Percentiles rank a stretch among this genome's conserved stretches.
Evolutionary conservation across 2,113 vertebrate genomes (phyloP).

Genomic region (Perognathus longimembris): DNA sequence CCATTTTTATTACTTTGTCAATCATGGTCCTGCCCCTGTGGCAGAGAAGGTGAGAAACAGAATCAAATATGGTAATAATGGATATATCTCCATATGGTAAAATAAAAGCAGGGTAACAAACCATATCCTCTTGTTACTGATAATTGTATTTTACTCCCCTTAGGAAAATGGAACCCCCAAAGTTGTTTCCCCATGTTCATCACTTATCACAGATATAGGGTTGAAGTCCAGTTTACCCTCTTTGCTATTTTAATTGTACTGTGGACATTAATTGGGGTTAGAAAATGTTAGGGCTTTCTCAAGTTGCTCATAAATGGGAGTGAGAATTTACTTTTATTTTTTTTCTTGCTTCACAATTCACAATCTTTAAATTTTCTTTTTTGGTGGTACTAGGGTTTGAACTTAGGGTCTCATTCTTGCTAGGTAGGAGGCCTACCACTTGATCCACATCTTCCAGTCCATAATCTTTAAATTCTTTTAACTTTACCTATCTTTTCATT

Average conservation of each 20-base stretch:
- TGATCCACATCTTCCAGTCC: background rate
- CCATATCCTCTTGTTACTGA: background rate
- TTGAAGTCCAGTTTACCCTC: background rate
- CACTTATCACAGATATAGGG: background rate
- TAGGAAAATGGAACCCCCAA: background rate
- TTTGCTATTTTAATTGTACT: background rate
- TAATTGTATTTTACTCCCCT: background rate
- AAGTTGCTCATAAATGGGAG: background rate
- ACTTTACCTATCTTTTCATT: background rate
- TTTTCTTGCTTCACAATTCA: background rate
- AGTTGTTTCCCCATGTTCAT: background rate
- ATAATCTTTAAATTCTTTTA: slow-evolving; percentile 9
- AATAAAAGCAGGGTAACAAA: background rate
- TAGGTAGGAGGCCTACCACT: background rate
- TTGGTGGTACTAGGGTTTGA: background rate
- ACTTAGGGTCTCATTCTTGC: background rate
- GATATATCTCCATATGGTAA: background rate
- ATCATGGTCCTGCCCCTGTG: background rate
- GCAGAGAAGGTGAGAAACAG: background rate
- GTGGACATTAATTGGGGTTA: background rate
- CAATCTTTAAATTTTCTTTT: background rate
- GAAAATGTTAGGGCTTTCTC: background rate
- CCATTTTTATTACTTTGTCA: background rate
- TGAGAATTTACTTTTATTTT: background rate
- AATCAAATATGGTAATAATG: background rate